Conservation (phyloP, 2,113 vertebrate genomes). For the Leucosticte australis region DNA sequence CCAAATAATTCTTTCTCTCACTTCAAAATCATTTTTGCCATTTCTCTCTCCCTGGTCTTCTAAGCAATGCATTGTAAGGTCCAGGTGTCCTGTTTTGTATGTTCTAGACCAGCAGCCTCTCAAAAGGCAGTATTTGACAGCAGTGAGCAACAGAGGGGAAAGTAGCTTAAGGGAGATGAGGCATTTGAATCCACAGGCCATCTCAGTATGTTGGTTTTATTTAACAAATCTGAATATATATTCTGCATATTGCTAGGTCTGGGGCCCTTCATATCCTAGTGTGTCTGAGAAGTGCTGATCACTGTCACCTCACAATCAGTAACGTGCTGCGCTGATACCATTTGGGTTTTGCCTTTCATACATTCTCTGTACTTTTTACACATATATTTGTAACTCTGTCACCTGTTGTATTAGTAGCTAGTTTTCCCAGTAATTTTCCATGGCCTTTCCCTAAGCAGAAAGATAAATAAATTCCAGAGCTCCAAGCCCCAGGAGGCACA, state of each 20-base stretch:
- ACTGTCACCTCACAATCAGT: background rate
- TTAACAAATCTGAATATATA: background rate
- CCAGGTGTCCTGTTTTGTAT: background rate
- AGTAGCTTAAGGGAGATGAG: background rate
- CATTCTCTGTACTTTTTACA: background rate
- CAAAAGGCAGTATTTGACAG: background rate
- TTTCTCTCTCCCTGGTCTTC: background rate
- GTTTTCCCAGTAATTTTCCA: background rate
- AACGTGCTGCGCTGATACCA: background rate
- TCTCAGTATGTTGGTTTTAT: background rate
- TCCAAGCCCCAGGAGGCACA: fast-evolving
- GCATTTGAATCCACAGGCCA: background rate
- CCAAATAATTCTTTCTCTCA: background rate
- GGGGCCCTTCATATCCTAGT: background rate
- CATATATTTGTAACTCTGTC: too few species aligned
- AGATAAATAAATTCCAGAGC: background rate
- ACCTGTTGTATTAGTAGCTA: background rate
- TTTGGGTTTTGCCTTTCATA: background rate
- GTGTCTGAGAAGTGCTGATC: background rate
- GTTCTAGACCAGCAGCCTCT: background rate
- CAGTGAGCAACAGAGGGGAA: background rate
- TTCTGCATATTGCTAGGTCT: background rate
- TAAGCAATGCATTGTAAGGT: background rate
- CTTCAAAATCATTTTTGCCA: background rate
- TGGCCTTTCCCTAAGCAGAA: background rate